phyloP scores from a whole-genome alignment of 1,140 invertebrate species.

The Brachionus manjavacas region DNA sequence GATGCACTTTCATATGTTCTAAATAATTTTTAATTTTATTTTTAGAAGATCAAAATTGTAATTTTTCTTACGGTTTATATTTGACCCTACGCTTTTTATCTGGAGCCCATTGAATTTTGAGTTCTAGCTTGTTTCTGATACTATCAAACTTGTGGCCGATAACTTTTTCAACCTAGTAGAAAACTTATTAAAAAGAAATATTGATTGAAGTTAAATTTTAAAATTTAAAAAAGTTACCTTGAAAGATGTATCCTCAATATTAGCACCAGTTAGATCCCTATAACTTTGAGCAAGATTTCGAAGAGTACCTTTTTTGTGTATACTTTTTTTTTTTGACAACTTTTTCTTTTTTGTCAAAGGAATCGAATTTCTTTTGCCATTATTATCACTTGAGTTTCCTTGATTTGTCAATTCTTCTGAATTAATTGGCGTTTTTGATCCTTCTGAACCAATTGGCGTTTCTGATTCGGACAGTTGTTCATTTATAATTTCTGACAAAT shows the following conservation, averaged over 20 bases:
- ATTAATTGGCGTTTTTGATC: not conserved
- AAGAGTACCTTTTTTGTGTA: not conserved
- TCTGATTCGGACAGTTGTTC: not conserved
- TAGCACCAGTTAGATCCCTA: not conserved
- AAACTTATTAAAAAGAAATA: not conserved
- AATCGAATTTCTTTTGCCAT: not conserved
- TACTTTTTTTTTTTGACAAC: not conserved
- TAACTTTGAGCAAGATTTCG: not conserved
- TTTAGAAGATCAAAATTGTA: not conserved
- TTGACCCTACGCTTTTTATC: not conserved
- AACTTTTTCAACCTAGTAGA: not conserved
- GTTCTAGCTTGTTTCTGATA: not conserved
- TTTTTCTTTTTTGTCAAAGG: not conserved
- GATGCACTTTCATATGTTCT: conserved; percentile 4
- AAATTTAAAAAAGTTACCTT: not conserved
- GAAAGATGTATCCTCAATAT: not conserved
- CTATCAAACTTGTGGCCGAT: not conserved
- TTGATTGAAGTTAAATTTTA: not conserved
- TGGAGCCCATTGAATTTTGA: conserved; percentile 1
- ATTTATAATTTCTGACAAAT: not conserved
- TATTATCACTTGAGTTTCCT: not conserved
- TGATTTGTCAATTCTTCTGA: not conserved
- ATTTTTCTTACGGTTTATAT: conserved; percentile 15
- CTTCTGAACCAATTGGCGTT: not conserved
- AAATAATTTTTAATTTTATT: not conserved